Conservation (phyloP, 1,140 invertebrate species). For the Drosophila aff. region DNA sequence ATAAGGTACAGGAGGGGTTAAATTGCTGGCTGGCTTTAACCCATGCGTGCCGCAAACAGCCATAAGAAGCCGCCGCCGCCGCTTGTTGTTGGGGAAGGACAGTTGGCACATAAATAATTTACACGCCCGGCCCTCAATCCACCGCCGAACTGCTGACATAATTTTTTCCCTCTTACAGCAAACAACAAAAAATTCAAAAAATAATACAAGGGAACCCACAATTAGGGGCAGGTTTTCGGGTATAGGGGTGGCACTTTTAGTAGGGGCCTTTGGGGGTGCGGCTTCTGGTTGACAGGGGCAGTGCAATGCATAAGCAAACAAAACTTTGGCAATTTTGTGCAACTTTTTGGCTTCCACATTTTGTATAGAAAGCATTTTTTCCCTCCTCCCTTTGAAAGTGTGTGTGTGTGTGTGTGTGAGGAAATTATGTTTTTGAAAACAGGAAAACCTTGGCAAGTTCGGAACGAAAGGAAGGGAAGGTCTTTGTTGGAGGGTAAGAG, state of each 20-base stretch:
- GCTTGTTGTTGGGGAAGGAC: constrained; percentile 40
- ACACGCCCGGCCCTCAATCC: constrained; percentile 32
- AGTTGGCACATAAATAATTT: constrained; percentile 81
- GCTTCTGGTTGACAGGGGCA: constrained; percentile 14
- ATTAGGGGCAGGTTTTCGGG: constrained; percentile 20
- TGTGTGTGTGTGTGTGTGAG: constrained; percentile 24
- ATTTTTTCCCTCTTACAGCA: constrained; percentile 44
- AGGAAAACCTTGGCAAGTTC: constrained; percentile 46
- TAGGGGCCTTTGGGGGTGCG: not conserved
- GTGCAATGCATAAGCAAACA: constrained; percentile 56
- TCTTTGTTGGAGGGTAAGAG: constrained; percentile 4
- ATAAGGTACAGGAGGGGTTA: not conserved
- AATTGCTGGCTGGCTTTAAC: constrained; percentile 16
- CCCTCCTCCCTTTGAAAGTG: constrained; percentile 27
- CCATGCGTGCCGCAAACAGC: constrained; percentile 56
- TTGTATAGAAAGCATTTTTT: constrained; percentile 51
- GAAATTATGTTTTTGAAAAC: constrained; percentile 62
- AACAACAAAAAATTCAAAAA: constrained; percentile 5
- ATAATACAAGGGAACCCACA: constrained; percentile 11
- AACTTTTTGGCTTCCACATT: constrained; percentile 68
- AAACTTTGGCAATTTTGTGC: constrained; percentile 74
- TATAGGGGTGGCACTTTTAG: constrained; percentile 8
- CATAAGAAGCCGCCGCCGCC: not conserved
- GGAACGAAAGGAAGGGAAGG: not conserved
- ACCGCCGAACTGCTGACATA: constrained; percentile 65